A percentile compares a stretch with the other conserved stretches of the same genome.
phyloP scores from a whole-genome alignment of 1,140 invertebrate species.

The Holotrichia oblita region DNA sequence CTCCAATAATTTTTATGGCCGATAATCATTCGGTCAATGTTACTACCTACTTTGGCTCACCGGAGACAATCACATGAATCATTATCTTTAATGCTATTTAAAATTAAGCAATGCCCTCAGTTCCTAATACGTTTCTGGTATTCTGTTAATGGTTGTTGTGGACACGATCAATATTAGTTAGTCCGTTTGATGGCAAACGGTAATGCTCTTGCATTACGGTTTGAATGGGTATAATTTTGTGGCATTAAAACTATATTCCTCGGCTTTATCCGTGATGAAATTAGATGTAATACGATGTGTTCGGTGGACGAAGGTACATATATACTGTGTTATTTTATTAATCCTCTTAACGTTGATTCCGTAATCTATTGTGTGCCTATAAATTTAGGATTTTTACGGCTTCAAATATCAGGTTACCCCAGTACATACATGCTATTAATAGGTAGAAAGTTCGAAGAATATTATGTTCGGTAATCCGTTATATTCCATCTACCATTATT shows the following conservation, averaged over 20 bases:
- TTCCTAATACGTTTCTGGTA: conserved; percentile 31
- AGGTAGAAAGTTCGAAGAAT: too few species aligned
- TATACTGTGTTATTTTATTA: conserved; percentile 13
- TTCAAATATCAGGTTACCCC: not conserved
- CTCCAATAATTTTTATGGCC: not conserved
- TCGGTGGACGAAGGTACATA: conserved; percentile 9
- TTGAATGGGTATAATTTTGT: conserved; percentile 26
- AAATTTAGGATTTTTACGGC: not conserved
- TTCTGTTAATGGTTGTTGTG: conserved; percentile 16
- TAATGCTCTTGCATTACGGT: conserved; percentile 8
- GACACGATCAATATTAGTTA: not conserved
- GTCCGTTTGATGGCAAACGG: not conserved
- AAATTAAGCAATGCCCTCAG: conserved; percentile 31
- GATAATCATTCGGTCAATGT: not conserved
- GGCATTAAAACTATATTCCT: conserved; percentile 22
- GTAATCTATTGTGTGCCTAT: not conserved
- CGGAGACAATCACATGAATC: conserved; percentile 21
- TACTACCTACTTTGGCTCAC: not conserved
- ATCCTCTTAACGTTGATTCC: conserved; percentile 3
- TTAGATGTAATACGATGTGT: not conserved
- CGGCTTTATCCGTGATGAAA: conserved; percentile 4
- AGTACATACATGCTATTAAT: too few species aligned
- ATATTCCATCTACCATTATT: too few species aligned
- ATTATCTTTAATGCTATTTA: conserved; percentile 22
- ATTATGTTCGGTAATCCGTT: too few species aligned